Evolutionary conservation across 2,113 vertebrate genomes (phyloP).

Genomic region (Rafetus swinhoei): DNA sequence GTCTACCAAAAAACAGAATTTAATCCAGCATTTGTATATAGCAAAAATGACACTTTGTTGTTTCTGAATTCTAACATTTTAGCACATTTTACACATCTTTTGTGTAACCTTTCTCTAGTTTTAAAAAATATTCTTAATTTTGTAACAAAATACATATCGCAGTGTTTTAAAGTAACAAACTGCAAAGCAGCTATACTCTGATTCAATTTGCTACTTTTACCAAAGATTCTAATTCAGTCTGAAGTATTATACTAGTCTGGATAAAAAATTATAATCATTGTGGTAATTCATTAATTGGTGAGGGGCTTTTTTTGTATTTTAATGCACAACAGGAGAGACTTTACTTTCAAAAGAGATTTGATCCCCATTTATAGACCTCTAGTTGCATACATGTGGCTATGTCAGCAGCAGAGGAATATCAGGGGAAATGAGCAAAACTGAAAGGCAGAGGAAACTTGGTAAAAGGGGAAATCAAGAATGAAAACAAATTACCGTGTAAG

Average conservation of each 20-base stretch:
- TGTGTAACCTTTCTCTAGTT: background rate
- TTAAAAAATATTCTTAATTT: background rate
- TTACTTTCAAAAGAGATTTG: background rate
- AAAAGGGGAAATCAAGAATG: slow-evolving; percentile 7
- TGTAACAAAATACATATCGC: background rate
- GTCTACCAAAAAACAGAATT: background rate
- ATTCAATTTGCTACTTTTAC: background rate
- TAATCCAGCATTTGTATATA: background rate
- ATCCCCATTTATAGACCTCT: background rate
- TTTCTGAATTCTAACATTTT: background rate
- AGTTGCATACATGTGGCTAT: background rate
- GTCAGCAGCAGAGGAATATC: slow-evolving; percentile 10
- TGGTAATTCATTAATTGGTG: background rate
- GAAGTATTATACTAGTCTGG: background rate
- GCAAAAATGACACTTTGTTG: background rate
- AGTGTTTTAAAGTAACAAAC: background rate
- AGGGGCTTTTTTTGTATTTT: background rate
- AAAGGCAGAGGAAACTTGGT: slow-evolving; percentile 10
- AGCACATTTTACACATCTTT: background rate
- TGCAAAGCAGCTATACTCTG: background rate
- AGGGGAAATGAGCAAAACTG: slow-evolving; percentile 25
- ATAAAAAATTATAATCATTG: background rate
- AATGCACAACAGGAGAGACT: background rate
- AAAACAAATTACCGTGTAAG: slow-evolving; percentile 33
- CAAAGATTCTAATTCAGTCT: background rate